Evolutionary conservation across 2,888 invertebrate genomes (phyloP), one percentile per base, ranked within the genome.

Genomic region (Bombylius major): DNA sequence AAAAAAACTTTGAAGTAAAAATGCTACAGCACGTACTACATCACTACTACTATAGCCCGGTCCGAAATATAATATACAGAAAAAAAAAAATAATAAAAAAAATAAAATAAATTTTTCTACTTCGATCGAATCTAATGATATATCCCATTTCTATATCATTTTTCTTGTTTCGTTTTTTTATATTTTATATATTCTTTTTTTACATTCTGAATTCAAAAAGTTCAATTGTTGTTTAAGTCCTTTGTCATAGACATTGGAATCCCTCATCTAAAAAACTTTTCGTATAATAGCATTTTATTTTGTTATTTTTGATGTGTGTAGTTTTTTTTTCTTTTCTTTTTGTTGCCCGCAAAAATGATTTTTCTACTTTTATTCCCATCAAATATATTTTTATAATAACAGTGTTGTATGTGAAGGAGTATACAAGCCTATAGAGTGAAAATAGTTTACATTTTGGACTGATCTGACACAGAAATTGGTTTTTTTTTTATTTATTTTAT

Each of bases 211-310:
- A 55, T 55, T 55, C 55, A 55, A 55, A 55, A 55, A 55, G 55
- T 55, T 55, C 55, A 55, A 55, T 55, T 55, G 50, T 55, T 55
- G 50, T 55, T 55, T 55, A 55, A 55, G 55, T 50, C 50, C 47
- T 55, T 54, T 55, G 50, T 50, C 47, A 50, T 23, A 14, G 8
- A 14, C 23, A 11, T 13, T 13, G 13, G 9, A 23, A 23, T 23
- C 47, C 47, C 47, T 47, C 14, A 14, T 47, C 7, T 23, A n/a
- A 47, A 47, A 47, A 47, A 47, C 9, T 47, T 23, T 46, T 14
- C 8, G 9, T 23, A 31, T 47, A 5, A 14, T 11, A 23, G 1
- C 5, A 9, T 47, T 47, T 5, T 47, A 23, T 47, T 23, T 4
- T 23, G 8, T 47, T 47, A 14, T 36, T 36, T 6, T 9, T 46